Evolutionary conservation across 92 coral and sea anemone genomes (phyloP), one percentile per base, ranked within the genome.

Genomic region (Zoanthus sociatus): DNA sequence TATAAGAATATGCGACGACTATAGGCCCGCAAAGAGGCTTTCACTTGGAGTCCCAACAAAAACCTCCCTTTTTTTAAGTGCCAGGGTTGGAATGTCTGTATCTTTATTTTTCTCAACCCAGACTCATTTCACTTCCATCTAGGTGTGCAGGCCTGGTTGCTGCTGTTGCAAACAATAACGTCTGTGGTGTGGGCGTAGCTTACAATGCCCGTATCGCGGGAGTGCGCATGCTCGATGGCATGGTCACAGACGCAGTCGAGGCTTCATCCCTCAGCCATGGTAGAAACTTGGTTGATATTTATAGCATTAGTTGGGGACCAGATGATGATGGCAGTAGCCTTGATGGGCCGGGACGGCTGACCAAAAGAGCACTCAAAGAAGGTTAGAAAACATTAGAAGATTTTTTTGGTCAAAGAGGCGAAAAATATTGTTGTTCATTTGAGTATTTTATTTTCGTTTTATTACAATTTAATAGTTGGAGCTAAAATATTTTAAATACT

Each of bases 241-340:
- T 92, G 50, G 99, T 97, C 16, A 97, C 99, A 2, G 99, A 97
- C 84, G 89, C 86, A 0, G 92, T 97, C 7, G 99, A 97, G 77
- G 99, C 94, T 14, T 77, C 92, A 72, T 97, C 99, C 3, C 86
- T 97, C 31, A 93, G 98, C 55, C 95, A 90, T 9, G 90, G 88
- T 12, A 87, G 76, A 21, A 87, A 93, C 12, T 89, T 89, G 61
- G 94, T 97, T 37, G 98, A 97, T 78, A 97, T 97, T 73, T 97
- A 97, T 82, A 97, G 98, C 69, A 97, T 98, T 68, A 97, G 99
- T 84, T 97, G 99, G 99, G 99, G 99, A 12, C 99, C 99, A 30
- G 98, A 95, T 77, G 99, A 97, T 69, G 96, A 97, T 81, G 99
- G 99, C 1, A 76, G 95, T n/a, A 97, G 96, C 78, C 94, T 97